These are phyloP conservation scores for Augochlorella aurata DNA, from an alignment of 2,888 invertebrate species.

Conservation along the genomic window DNA sequence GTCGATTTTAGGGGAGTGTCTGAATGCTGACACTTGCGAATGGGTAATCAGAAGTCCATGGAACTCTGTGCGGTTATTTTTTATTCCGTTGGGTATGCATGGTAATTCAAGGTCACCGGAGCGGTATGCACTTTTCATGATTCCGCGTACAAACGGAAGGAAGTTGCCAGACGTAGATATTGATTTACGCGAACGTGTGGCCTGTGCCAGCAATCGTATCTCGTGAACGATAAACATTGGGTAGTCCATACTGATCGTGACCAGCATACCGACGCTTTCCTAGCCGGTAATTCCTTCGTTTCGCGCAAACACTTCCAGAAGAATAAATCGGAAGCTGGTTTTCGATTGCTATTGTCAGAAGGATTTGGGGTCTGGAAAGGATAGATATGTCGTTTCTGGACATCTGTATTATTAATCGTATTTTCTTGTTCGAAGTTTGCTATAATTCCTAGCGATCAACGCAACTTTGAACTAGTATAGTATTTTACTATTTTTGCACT, in stretches of 20 bases:
- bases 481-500: too few species aligned
- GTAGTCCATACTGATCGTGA: not conserved
- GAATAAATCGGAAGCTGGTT: too few species aligned
- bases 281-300: not conserved
- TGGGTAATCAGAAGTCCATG: not conserved
- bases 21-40: not conserved
- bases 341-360: too few species aligned
- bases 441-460: too few species aligned
- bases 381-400: too few species aligned
- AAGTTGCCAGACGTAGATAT: conserved; percentile 46
- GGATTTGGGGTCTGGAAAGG: too few species aligned
- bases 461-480: too few species aligned
- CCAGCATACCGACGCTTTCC: not conserved
- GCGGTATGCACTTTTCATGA: conserved; percentile 8
- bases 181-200: conserved; percentile 26
- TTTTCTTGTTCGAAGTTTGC: too few species aligned
- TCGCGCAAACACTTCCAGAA: not conserved
- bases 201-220: conserved; percentile 15
- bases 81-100: not conserved
- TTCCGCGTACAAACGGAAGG: conserved; percentile 30
- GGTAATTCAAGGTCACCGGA: conserved; percentile 31
- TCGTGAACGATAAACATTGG: conserved; percentile 27
- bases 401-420: too few species aligned
- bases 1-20: too few species aligned
- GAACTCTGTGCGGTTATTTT: not conserved